Evolutionary conservation across 2,888 invertebrate genomes (phyloP).

Genomic region (Epistrophe eligans): DNA sequence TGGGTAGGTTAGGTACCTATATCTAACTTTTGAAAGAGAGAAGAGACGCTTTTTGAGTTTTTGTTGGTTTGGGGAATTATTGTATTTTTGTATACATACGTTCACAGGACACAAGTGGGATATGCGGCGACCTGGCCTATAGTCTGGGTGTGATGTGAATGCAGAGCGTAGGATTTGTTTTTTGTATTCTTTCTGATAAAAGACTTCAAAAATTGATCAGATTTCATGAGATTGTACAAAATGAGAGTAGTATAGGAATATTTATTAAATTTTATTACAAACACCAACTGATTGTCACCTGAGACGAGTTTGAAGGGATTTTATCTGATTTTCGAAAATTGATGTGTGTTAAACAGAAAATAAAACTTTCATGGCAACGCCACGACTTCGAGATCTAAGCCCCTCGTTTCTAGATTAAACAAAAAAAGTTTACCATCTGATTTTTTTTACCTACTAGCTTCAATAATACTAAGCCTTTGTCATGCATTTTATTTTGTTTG

Average conservation of each 20-base stretch:
- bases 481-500: too few species aligned
- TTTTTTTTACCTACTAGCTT: too few species aligned
- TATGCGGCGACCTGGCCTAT: background rate
- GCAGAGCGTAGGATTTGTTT: background rate
- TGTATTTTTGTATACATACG: background rate
- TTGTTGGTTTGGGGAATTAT: background rate
- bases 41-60: background rate
- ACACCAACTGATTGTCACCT: too few species aligned
- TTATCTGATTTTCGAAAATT: too few species aligned
- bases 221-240: background rate
- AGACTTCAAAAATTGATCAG: background rate
- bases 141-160: slow-evolving; percentile 5
- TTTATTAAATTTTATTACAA: background rate
- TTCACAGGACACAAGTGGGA: background rate
- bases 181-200: background rate
- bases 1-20: slow-evolving; percentile 18
- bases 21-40: background rate
- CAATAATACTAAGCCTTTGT: too few species aligned
- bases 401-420: too few species aligned
- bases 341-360: too few species aligned
- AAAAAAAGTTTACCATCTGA: too few species aligned
- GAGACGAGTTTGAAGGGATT: too few species aligned
- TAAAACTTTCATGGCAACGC: too few species aligned
- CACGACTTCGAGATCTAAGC: too few species aligned
- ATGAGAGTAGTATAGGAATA: background rate